A percentile compares a stretch with the other conserved stretches of the same genome.
These are phyloP conservation scores for Tachyglossus aculeatus DNA, from an alignment of 2,797 vertebrate species.

Conservation along the genomic window DNA sequence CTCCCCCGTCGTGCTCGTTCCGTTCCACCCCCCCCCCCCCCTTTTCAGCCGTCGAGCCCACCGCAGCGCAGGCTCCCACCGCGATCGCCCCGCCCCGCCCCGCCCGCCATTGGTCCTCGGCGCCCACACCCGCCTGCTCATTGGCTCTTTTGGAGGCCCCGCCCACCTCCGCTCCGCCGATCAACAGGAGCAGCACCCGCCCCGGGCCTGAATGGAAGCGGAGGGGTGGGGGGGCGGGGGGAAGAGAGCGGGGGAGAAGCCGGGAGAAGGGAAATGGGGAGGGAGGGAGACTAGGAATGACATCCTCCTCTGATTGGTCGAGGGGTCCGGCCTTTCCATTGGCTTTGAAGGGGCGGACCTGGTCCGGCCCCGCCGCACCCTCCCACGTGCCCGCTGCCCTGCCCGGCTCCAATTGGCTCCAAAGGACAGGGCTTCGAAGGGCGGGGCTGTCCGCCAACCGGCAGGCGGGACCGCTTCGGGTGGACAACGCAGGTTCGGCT, in stretches of 20 bases:
- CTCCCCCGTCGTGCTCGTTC: not conserved
- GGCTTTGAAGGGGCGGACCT: not conserved
- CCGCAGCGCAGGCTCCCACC: conserved; percentile 46
- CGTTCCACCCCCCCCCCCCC: not conserved
- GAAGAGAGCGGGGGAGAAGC: conserved; percentile 16
- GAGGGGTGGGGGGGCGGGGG: not conserved
- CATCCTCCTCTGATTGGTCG: no score
- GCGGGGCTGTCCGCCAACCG: not conserved
- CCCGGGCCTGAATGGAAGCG: not conserved
- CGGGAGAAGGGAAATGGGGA: no score
- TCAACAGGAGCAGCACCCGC: conserved; percentile 55
- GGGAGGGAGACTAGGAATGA: no score
- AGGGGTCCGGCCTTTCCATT: no score
- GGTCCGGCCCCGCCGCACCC: not conserved
- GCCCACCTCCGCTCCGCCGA: not conserved
- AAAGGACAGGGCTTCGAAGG: not conserved
- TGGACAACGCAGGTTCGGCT: conserved; percentile 19
- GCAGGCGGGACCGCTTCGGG: fast-evolving
- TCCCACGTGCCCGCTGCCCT: conserved; percentile 62
- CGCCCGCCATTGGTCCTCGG: conserved; percentile 43
- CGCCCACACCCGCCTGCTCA: conserved; percentile 41
- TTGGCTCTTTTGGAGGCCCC: conserved; percentile 41
- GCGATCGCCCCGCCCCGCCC: conserved; percentile 44
- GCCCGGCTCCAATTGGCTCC: conserved; percentile 7
- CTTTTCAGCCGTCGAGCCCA: conserved; percentile 58